Evolutionary conservation across 92 coral and sea anemone genomes (phyloP).

Genomic region (Diadumene lineata): DNA sequence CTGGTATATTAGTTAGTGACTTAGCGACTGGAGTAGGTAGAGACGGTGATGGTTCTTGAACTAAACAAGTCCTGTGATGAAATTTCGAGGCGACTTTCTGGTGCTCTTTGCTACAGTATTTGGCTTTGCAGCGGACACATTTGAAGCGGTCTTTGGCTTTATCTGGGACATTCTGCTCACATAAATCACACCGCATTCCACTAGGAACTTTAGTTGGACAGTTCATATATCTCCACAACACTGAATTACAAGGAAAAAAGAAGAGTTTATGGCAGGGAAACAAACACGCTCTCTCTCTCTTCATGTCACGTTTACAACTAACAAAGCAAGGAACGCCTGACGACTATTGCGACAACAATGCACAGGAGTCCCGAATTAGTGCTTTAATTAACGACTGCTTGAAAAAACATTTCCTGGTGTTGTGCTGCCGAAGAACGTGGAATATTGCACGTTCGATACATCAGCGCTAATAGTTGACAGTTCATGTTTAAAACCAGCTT

Average conservation of each 20-base stretch:
- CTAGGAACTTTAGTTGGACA: neutral
- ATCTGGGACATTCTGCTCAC: slow-evolving; percentile 33
- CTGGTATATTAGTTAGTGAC: neutral
- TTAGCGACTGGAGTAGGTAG: slow-evolving; percentile 9
- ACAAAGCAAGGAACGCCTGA: slow-evolving; percentile 32
- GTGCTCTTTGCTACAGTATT: slow-evolving; percentile 40
- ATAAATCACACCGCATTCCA: slow-evolving; percentile 39
- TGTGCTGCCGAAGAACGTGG: too few relatives aligned
- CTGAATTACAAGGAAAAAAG: too few relatives aligned
- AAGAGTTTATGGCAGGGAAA: too few relatives aligned
- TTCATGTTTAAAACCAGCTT: too few relatives aligned
- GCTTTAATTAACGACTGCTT: too few relatives aligned
- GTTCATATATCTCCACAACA: slow-evolving; percentile 31
- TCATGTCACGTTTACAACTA: neutral
- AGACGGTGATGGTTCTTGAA: neutral
- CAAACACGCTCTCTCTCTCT: neutral
- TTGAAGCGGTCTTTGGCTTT: slow-evolving; percentile 27
- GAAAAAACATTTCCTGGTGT: too few relatives aligned
- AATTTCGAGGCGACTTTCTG: slow-evolving; percentile 29
- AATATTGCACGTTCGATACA: too few relatives aligned
- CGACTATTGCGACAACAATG: slow-evolving; percentile 2
- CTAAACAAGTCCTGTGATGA: slow-evolving; percentile 25
- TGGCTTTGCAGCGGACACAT: slow-evolving; percentile 33
- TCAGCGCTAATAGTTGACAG: too few relatives aligned
- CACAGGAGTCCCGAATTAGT: neutral